Evolutionary conservation across 2,888 invertebrate genomes (phyloP), one percentile per base, ranked within the genome.

Genomic region (Melinaea marsaeus): DNA sequence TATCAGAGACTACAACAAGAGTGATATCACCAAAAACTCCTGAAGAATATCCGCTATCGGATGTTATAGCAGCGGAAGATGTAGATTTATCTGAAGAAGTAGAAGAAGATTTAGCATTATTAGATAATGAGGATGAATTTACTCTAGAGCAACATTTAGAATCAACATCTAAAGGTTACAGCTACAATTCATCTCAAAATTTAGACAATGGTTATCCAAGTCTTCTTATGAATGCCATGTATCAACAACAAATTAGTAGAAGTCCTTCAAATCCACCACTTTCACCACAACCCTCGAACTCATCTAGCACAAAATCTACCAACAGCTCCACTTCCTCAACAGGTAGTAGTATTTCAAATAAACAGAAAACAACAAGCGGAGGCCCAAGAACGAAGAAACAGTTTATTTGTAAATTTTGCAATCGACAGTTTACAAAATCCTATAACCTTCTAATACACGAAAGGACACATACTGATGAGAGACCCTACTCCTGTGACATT

Each of bases 391-490:
- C 98, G 46, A 98, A 98, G 90, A 99, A 99, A 85, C 98, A 99
- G 86, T 99, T 98, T 88, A 99, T 99, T 79, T 99, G 99, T 92
- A 97, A 98, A 89, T 99, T 97, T 90, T 99, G 99, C 86, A 96
- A 97, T 84, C 93, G 99, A 59, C 98, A 98, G 83, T 99, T 99
- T 86, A 99, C 99, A 70, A 99, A 99, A 91, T 97, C 97, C 58
- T 99, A 98, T 88, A 99, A 99, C 89, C 92, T 99, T 78, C 92
- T 99, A 75, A 99, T 99, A 75, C 99, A 99, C 90, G 99, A 99
- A 84, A 92, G 98, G 79, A 99, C 99, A 22, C 99, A 99, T 83
- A 99, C 99, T 47, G 98, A 99, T 83, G 99, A 99, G 88, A 91
- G 99, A 71, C 99, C 99, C 1, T 99, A 98, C 85, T 96, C 97